Evolutionary conservation across 2,113 vertebrate genomes (phyloP), one percentile per base, ranked within the genome.

Genomic region (Argyrosomus japonicus): DNA sequence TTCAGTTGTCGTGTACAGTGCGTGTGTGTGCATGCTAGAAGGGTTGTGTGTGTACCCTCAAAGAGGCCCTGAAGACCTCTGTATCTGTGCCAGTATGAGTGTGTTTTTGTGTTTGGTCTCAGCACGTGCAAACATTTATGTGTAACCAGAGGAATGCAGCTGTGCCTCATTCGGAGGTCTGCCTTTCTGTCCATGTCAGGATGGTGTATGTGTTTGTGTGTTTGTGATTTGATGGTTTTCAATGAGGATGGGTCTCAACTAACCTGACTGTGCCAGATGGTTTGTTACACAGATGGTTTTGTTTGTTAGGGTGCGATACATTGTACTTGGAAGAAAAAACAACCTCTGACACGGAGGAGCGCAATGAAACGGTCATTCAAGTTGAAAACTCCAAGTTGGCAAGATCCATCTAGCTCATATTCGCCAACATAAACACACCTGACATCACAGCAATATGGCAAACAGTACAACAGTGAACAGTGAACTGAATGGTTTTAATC

Each of bases 61-160:
- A 29, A 54, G 61, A 67, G 74, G 47, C 67, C 80, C 70, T 64
- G 45, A 58, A 40, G 36, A 78, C 57, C 25, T 17, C 50, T 14
- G 29, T 68, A 51, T 76, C 27, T 74, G 60, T 78, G 68, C 63
- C 64, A 61, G 62, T 12, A 40, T 61, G 58, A 74, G 57, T 74
- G 83, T 76, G 61, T 53, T 23, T 83, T 58, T 88, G 62, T 80
- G 76, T 88, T 85, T 82, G 61, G 62, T 81, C 57, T 82, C 65
- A 76, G 76, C 85, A 87, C 29, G 32, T 92, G 85, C 64, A 79
- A 86, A 89, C 85, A 82, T 87, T 90, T 89, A 87, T 72, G 43
- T 83, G 77, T 65, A 77, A 88, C 75, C 56, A 77, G 72, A 90
- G 88, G 83, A 92, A 89, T 82, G 81, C 68, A 83, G 72, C 15